A percentile compares a stretch with the other conserved stretches of the same genome.
These are phyloP conservation scores for Oenanthe melanoleuca DNA, from an alignment of 2,113 vertebrate species.

Conservation along the genomic window DNA sequence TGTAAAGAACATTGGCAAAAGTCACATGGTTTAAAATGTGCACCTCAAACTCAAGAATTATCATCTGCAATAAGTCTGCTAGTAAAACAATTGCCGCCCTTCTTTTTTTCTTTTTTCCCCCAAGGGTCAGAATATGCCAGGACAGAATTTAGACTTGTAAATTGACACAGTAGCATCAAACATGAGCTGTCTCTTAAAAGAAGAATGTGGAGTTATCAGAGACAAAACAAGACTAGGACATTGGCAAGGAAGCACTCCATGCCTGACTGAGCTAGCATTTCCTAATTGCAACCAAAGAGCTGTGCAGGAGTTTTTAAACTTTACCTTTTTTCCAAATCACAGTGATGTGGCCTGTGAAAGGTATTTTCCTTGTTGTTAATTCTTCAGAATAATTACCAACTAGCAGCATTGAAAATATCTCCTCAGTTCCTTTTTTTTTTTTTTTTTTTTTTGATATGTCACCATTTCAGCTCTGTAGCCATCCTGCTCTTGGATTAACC, in stretches of 20 bases:
- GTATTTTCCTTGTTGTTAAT: not conserved
- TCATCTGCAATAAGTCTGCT: not conserved
- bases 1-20: not conserved
- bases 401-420: not conserved
- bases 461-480: not conserved
- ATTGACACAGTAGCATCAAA: not conserved
- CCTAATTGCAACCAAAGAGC: conserved; percentile 47
- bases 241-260: not conserved
- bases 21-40: not conserved
- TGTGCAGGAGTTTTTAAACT: not conserved
- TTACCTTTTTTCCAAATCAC: not conserved
- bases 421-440: not conserved
- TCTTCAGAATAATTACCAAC: not conserved
- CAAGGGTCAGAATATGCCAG: not conserved
- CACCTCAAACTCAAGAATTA: not conserved
- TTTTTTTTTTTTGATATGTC: not conserved
- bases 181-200: not conserved
- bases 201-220: not conserved
- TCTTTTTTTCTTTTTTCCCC: not conserved
- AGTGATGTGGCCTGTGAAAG: not conserved
- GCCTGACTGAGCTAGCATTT: not conserved
- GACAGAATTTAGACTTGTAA: not conserved
- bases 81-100: not conserved
- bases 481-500: not conserved
- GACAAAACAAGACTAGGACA: conserved; percentile 1